These are phyloP conservation scores for Ciconia stormi DNA, from an alignment of 2,113 vertebrate species.

Conservation along the genomic window DNA sequence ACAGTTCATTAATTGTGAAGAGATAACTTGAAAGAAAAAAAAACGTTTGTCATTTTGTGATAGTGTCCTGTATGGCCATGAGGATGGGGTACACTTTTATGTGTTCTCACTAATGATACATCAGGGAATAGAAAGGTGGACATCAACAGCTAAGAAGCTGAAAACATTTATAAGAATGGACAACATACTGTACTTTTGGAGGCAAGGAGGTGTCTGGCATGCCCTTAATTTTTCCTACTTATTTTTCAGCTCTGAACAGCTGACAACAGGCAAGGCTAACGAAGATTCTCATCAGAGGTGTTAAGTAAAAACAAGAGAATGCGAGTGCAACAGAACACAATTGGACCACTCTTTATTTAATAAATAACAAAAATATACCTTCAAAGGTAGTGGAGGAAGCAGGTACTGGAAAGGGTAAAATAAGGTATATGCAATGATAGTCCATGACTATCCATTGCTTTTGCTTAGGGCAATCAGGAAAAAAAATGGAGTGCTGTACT, in stretches of 20 bases:
- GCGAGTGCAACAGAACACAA: background rate
- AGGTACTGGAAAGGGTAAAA: background rate
- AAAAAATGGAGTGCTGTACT: background rate
- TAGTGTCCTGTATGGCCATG: background rate
- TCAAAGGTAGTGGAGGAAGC: background rate
- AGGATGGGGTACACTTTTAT: background rate
- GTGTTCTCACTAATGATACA: background rate
- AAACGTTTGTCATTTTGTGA: background rate
- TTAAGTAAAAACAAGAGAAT: background rate
- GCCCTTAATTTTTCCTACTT: background rate
- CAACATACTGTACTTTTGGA: background rate
- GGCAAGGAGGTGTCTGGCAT: background rate
- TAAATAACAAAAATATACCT: background rate
- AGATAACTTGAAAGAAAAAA: background rate
- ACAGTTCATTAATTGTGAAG: background rate
- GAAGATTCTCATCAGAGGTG: background rate
- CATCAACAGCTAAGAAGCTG: background rate
- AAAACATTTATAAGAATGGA: background rate
- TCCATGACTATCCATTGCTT: background rate
- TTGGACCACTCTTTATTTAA: background rate
- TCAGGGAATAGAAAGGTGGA: background rate
- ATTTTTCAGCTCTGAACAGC: background rate
- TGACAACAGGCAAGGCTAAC: background rate
- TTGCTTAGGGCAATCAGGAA: background rate
- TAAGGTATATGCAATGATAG: background rate